Conservation (phyloP, 2,888 invertebrate species). For the Drosophila pseudotalamancana region DNA sequence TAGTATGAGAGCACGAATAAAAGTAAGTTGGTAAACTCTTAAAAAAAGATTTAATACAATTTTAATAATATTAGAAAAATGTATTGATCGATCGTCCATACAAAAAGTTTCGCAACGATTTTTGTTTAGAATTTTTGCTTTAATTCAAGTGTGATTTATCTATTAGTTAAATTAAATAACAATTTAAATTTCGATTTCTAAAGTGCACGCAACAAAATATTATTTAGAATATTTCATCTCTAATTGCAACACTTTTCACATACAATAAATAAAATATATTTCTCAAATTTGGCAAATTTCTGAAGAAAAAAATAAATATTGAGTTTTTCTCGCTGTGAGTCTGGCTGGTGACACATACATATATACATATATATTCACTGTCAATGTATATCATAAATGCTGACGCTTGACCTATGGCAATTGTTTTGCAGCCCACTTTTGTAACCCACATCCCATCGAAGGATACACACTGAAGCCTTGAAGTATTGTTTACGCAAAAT, state of each 20-base stretch:
- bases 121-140: too few relatives aligned
- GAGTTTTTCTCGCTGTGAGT: slow-evolving; percentile 9
- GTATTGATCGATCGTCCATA: too few relatives aligned
- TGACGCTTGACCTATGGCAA: slow-evolving; percentile 54
- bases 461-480: slow-evolving; percentile 46
- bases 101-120: too few relatives aligned
- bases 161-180: too few relatives aligned
- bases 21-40: too few relatives aligned
- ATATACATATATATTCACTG: slow-evolving; percentile 11
- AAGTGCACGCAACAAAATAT: background rate
- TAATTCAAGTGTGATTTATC: background rate
- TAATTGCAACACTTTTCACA: background rate
- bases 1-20: too few relatives aligned
- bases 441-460: too few relatives aligned
- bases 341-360: background rate
- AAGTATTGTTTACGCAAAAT: slow-evolving; percentile 58
- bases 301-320: too few relatives aligned
- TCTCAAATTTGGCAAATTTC: background rate
- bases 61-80: too few relatives aligned
- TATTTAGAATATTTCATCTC: background rate
- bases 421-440: slow-evolving; percentile 18
- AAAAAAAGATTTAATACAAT: too few relatives aligned
- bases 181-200: background rate
- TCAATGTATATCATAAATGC: slow-evolving; percentile 41
- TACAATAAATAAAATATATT: background rate